Evolutionary conservation across 2,888 invertebrate genomes (phyloP).

Genomic region (Stenotaenia linearis): DNA sequence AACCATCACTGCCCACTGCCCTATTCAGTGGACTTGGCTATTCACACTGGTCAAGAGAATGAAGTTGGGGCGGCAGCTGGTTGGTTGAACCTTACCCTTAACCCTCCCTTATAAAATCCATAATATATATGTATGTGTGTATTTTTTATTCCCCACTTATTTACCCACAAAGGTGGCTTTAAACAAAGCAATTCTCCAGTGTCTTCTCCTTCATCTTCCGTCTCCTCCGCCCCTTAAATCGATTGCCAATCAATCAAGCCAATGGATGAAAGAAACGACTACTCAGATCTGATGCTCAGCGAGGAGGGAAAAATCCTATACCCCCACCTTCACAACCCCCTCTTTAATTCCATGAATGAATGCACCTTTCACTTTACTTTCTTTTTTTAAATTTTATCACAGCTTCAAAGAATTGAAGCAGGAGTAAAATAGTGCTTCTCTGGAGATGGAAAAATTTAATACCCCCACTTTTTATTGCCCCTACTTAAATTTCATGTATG

Average conservation of each 20-base stretch:
- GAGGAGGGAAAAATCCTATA: background rate
- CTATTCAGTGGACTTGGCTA: conserved; percentile 28
- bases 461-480: background rate
- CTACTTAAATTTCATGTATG: background rate
- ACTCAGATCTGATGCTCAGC: background rate
- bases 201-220: background rate
- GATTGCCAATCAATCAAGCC: conserved; percentile 18
- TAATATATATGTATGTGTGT: background rate
- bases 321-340: background rate
- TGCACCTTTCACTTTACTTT: background rate
- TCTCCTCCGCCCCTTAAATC: background rate
- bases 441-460: background rate
- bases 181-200: conserved; percentile 8
- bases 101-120: background rate
- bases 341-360: conserved; percentile 16
- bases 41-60: conserved; percentile 26
- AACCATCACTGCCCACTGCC: conserved; percentile 14
- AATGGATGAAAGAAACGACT: conserved; percentile 19
- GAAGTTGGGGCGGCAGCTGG: conserved; percentile 17
- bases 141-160: no score
- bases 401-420: background rate
- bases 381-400: background rate
- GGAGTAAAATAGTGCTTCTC: background rate
- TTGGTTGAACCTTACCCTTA: background rate
- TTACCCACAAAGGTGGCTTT: background rate